Conservation (phyloP, 2,888 invertebrate species). For the Polydrusus tereticollis region DNA sequence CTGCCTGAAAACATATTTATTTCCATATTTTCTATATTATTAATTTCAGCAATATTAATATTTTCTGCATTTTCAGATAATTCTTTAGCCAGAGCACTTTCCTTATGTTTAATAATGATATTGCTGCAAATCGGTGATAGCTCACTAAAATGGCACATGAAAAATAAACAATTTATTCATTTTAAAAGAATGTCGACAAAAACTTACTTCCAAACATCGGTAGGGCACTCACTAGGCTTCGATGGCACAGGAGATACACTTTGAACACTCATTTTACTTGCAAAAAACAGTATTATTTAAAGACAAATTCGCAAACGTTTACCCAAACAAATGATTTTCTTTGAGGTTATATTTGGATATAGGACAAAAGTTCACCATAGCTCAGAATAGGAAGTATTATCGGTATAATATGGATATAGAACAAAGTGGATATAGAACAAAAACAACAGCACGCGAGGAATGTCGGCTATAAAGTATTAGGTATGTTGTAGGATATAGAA, state of each 20-base stretch:
- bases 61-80: background rate
- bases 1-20: background rate
- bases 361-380: background rate
- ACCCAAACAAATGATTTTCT: background rate
- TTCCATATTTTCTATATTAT: background rate
- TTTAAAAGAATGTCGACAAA: background rate
- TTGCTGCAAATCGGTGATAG: background rate
- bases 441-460: background rate
- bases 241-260: background rate
- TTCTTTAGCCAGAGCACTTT: background rate
- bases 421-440: background rate
- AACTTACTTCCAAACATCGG: background rate
- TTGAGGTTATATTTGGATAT: background rate
- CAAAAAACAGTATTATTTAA: background rate
- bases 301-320: background rate
- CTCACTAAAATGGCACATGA: background rate
- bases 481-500: background rate
- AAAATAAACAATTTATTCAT: background rate
- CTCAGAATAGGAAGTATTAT: background rate
- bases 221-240: background rate
- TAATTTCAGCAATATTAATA: background rate
- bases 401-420: background rate
- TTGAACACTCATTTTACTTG: background rate
- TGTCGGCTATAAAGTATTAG: background rate
- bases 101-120: background rate